phyloP scores from a whole-genome alignment of 2,888 invertebrate genomes.

The Calliscelio sp. region DNA sequence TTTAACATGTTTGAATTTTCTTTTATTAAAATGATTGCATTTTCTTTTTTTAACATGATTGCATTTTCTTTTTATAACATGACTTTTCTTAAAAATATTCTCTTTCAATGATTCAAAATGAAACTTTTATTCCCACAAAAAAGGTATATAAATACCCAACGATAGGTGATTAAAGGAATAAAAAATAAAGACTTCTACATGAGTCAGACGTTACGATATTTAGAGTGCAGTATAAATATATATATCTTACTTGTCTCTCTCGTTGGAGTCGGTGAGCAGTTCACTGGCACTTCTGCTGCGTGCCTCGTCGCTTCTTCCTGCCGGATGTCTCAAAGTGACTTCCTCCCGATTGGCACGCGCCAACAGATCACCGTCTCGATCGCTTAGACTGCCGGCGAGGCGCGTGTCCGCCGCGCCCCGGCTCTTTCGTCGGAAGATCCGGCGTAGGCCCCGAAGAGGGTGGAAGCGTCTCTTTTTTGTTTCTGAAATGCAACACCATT shows the following conservation, averaged over 20 bases:
- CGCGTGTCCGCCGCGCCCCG: slow-evolving; percentile 85
- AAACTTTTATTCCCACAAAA: no score
- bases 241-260: slow-evolving; percentile 81
- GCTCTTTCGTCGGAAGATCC: slow-evolving; percentile 90
- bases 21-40: no score
- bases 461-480: slow-evolving; percentile 89
- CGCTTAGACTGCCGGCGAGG: slow-evolving; percentile 74
- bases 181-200: no score
- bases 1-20: no score
- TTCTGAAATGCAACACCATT: slow-evolving; percentile 82
- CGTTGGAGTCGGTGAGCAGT: slow-evolving; percentile 87
- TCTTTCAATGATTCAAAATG: no score
- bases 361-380: slow-evolving; percentile 78
- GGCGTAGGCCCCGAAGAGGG: slow-evolving; percentile 89
- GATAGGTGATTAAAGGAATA: no score
- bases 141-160: background rate
- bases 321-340: slow-evolving; percentile 87
- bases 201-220: slow-evolving; percentile 54
- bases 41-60: no score
- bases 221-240: slow-evolving; percentile 60
- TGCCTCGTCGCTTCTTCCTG: slow-evolving; percentile 82
- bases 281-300: slow-evolving; percentile 90
- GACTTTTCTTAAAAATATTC: no score
- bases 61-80: no score
- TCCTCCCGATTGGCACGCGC: slow-evolving; percentile 84